phyloP scores from a whole-genome alignment of 2,113 vertebrate genomes.

The Cyanoderma ruficeps region DNA sequence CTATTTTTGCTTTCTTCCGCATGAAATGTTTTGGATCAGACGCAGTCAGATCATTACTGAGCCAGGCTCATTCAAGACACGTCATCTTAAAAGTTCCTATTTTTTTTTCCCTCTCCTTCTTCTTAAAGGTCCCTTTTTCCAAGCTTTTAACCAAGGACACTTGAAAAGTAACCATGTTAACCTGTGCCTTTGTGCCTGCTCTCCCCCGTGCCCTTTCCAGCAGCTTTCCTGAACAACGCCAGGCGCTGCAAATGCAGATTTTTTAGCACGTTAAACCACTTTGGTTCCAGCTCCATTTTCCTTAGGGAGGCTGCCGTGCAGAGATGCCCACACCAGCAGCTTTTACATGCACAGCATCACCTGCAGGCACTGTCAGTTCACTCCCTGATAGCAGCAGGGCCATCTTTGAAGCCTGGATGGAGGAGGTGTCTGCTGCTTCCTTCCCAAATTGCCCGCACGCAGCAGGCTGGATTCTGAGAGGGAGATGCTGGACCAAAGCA shows the following conservation, averaged over 20 bases:
- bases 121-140: not conserved
- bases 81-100: not conserved
- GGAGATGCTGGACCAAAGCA: not conserved
- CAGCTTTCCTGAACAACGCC: accelerated
- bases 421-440: not conserved
- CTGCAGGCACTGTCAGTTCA: not conserved
- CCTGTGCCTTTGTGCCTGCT: accelerated
- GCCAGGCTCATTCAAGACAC: conserved; percentile 8
- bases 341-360: not conserved
- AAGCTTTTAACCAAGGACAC: not conserved
- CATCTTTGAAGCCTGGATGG: not conserved
- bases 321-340: accelerated
- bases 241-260: not conserved
- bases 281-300: not conserved
- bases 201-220: accelerated
- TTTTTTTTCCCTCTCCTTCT: not conserved
- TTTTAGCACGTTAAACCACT: not conserved
- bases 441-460: not conserved
- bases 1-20: conserved; percentile 59
- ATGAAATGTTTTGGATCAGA: conserved; percentile 22
- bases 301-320: not conserved
- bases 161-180: not conserved
- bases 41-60: not conserved
- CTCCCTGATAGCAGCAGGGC: not conserved
- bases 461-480: not conserved